These are phyloP conservation scores for Dreissena rostriformis DNA, from an alignment of 1,140 invertebrate genomes.

Conservation along the genomic window DNA sequence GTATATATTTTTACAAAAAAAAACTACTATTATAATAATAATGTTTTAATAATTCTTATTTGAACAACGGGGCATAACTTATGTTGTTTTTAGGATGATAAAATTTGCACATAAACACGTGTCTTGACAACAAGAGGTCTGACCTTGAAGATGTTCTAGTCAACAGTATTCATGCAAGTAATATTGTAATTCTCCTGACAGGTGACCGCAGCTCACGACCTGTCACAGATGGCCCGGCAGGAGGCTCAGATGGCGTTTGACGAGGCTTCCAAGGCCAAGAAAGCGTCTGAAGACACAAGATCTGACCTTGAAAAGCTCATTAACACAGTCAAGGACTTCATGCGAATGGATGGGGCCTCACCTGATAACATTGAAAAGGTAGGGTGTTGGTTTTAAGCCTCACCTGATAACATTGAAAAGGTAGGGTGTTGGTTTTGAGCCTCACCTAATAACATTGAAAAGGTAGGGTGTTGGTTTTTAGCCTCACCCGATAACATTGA, in stretches of 20 bases:
- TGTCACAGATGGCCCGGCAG: constrained; percentile 83
- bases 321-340: constrained; percentile 88
- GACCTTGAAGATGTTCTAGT: constrained; percentile 83
- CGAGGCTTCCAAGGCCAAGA: constrained; percentile 83
- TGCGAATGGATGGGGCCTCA: constrained; percentile 88
- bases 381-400: too few species aligned
- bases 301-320: constrained; percentile 84
- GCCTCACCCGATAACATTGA: too few species aligned
- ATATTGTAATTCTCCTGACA: constrained; percentile 70
- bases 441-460: constrained; percentile 91
- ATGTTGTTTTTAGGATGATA: too few species aligned
- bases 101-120: too few species aligned
- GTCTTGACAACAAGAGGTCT: too few species aligned
- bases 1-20: too few species aligned
- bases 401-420: constrained; percentile 86
- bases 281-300: constrained; percentile 83
- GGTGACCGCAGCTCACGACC: constrained; percentile 84
- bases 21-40: too few species aligned
- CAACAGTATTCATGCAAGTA: too few species aligned
- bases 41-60: too few species aligned
- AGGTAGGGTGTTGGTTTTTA: too few species aligned
- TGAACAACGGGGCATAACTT: too few species aligned
- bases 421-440: constrained; percentile 90
- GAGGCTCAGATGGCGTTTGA: constrained; percentile 85
- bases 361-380: constrained; percentile 88